These are phyloP conservation scores for Stichopus chloronotus DNA, from an alignment of 35 echinoderm and acorn worm species.

Conservation along the genomic window DNA sequence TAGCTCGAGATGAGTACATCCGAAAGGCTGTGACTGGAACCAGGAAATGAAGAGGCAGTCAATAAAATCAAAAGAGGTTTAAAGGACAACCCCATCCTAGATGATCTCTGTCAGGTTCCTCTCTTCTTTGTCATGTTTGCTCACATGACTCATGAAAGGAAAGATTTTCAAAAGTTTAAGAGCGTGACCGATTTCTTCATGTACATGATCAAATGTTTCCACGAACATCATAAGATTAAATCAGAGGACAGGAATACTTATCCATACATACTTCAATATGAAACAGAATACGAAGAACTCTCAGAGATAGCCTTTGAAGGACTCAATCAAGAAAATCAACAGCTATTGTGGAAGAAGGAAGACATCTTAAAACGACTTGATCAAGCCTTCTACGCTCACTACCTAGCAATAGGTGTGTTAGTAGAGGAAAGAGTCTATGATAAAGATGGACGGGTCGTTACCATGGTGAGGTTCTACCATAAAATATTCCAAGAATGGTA, in stretches of 20 bases:
- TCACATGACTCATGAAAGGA: constrained; percentile 27
- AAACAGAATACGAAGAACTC: neutral
- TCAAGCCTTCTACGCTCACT: neutral
- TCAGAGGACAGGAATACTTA: neutral
- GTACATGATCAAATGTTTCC: constrained; percentile 41
- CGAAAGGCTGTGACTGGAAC: neutral
- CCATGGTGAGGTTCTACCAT: neutral
- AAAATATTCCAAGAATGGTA: constrained; percentile 5
- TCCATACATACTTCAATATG: neutral
- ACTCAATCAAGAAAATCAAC: neutral
- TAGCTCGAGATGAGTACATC: constrained; percentile 1
- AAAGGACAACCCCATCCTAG: neutral
- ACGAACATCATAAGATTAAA: neutral
- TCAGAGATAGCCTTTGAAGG: constrained; percentile 1
- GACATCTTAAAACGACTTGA: neutral
- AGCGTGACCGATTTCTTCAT: neutral
- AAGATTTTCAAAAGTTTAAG: neutral
- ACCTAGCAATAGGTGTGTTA: neutral
- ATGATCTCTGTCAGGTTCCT: constrained; percentile 30
- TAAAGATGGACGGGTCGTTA: neutral
- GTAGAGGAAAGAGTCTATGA: neutral
- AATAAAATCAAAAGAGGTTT: constrained; percentile 15
- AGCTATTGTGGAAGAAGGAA: neutral
- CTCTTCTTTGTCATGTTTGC: constrained; percentile 41
- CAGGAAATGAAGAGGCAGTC: neutral